A percentile compares a stretch with the other conserved stretches of the same genome.
phyloP scores from a whole-genome alignment of 2,888 invertebrate species.

The Flabesymbios commensalis region DNA sequence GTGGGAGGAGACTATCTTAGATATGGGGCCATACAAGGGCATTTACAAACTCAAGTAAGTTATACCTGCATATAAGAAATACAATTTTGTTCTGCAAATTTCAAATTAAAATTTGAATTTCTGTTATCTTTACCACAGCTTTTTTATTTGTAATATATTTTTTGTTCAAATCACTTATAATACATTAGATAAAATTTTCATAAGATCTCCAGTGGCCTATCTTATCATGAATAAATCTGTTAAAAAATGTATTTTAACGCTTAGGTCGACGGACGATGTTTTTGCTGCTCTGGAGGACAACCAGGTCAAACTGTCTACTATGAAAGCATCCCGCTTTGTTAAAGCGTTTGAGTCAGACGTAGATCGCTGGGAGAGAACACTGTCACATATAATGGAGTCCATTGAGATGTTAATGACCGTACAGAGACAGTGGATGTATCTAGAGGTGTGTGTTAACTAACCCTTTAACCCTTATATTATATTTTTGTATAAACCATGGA shows the following conservation, averaged over 20 bases:
- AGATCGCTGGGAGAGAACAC: conserved; percentile 82
- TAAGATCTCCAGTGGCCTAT: no score
- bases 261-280: conserved; percentile 74
- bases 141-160: no score
- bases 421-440: conserved; percentile 82
- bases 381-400: conserved; percentile 81
- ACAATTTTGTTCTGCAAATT: no score
- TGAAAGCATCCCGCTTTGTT: conserved; percentile 82
- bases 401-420: conserved; percentile 80
- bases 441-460: no score
- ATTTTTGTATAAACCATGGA: no score
- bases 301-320: conserved; percentile 79
- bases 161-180: no score
- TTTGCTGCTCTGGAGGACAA: conserved; percentile 82
- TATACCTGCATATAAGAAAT: no score
- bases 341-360: conserved; percentile 83
- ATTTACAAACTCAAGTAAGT: conserved; percentile 71
- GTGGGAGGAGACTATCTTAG: conserved; percentile 75
- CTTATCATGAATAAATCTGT: no score
- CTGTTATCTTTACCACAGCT: no score
- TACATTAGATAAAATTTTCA: no score
- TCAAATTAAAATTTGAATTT: no score
- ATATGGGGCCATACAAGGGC: conserved; percentile 73
- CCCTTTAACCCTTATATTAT: neutral
- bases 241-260: no score